Percentiles rank a stretch among this genome's conserved stretches.
Conservation (phyloP, 2,888 invertebrate species). For the Actias luna region DNA sequence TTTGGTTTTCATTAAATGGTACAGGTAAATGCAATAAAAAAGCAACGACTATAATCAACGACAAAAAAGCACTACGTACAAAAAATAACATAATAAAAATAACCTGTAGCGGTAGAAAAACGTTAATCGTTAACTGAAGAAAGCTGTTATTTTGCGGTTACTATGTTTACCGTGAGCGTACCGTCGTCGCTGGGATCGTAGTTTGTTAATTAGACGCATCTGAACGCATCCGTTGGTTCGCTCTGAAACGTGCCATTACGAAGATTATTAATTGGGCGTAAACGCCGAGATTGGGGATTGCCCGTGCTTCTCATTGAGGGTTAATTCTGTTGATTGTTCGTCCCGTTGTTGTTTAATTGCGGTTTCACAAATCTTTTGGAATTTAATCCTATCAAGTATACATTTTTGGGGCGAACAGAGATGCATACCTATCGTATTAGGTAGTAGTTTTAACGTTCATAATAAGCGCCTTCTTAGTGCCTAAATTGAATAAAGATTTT, state of each 20-base stretch:
- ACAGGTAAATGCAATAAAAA: neutral
- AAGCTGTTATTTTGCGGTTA: slow-evolving; percentile 67
- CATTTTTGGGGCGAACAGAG: neutral
- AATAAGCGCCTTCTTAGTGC: too few species aligned
- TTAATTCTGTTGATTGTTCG: slow-evolving; percentile 38
- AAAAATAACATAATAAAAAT: neutral
- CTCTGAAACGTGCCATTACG: slow-evolving; percentile 36
- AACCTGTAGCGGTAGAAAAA: slow-evolving; percentile 21
- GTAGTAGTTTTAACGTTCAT: too few species aligned
- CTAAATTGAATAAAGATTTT: too few species aligned
- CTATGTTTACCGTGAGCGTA: slow-evolving; percentile 54
- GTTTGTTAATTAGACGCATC: slow-evolving; percentile 8
- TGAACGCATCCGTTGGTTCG: slow-evolving; percentile 15
- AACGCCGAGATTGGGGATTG: slow-evolving; percentile 53
- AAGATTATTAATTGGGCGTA: slow-evolving; percentile 71
- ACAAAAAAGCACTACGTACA: neutral
- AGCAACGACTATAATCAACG: neutral
- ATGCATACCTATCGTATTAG: too few species aligned
- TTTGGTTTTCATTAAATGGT: neutral
- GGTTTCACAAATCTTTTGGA: slow-evolving; percentile 26
- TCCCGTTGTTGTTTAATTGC: slow-evolving; percentile 15
- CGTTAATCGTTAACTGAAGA: slow-evolving; percentile 50
- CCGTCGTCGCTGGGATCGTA: slow-evolving; percentile 24
- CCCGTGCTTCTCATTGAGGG: slow-evolving; percentile 28
- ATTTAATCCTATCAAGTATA: neutral